phyloP scores from a whole-genome alignment of 2,888 invertebrate species.

The Synanthedon vespiformis region DNA sequence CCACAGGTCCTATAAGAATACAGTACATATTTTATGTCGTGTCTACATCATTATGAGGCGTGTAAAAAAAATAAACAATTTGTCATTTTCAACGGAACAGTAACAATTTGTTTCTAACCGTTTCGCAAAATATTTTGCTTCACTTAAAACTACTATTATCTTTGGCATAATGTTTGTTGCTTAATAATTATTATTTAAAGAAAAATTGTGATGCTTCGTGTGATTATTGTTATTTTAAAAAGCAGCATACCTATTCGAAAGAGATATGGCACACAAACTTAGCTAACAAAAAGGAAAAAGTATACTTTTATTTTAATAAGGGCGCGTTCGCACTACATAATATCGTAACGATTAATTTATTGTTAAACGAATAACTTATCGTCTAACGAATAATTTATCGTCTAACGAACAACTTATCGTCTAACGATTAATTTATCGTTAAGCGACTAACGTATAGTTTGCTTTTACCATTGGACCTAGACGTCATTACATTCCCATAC shows the following conservation, averaged over 20 bases:
- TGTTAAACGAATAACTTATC: too few relatives aligned
- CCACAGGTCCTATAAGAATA: constrained; percentile 46
- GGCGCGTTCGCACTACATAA: too few relatives aligned
- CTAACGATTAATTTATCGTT: background rate
- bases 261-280: constrained; percentile 31
- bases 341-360: too few relatives aligned
- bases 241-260: background rate
- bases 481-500: too few relatives aligned
- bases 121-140: constrained; percentile 16
- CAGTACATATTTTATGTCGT: constrained; percentile 40
- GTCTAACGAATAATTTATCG: too few relatives aligned
- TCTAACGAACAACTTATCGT: too few relatives aligned
- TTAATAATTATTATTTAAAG: constrained; percentile 35
- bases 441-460: too few relatives aligned
- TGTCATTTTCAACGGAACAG: constrained; percentile 39
- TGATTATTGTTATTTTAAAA: constrained; percentile 6
- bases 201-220: constrained; percentile 38
- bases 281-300: background rate
- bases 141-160: constrained; percentile 63
- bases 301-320: too few relatives aligned
- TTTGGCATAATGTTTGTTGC: constrained; percentile 59
- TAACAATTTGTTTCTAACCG: constrained; percentile 68
- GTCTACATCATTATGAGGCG: constrained; percentile 44
- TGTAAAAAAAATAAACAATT: constrained; percentile 60
- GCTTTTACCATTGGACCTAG: too few relatives aligned